Percentiles rank a stretch among this genome's conserved stretches.
phyloP scores from a whole-genome alignment of 2,113 vertebrate genomes.

The Nipponia nippon region DNA sequence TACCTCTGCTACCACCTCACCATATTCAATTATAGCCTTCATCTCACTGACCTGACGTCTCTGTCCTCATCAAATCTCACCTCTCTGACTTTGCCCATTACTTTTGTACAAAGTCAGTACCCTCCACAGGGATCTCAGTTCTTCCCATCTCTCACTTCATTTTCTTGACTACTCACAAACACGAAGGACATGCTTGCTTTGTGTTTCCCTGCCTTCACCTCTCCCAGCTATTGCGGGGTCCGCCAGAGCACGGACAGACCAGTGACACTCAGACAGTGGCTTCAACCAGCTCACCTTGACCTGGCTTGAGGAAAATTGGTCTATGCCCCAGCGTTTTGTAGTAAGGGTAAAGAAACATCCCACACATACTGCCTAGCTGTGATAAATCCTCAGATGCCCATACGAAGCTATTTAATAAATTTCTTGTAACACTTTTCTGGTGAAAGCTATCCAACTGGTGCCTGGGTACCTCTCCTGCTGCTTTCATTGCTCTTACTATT shows the following conservation, averaged over 20 bases:
- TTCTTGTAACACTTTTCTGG: not conserved
- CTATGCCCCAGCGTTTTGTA: not conserved
- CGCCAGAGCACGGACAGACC: not conserved
- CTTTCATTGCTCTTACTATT: not conserved
- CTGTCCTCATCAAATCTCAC: slow-evolving; percentile 61
- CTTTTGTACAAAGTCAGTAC: not conserved
- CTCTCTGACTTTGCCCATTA: slow-evolving; percentile 52
- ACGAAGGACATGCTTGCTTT: not conserved
- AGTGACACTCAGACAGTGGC: not conserved
- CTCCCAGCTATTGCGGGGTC: not conserved
- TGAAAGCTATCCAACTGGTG: not conserved
- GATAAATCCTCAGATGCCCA: not conserved
- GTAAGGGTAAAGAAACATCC: not conserved
- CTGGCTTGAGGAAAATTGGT: not conserved
- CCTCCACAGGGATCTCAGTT: not conserved
- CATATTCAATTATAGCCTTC: slow-evolving; percentile 47
- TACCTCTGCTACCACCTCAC: slow-evolving; percentile 47
- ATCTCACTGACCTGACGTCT: slow-evolving; percentile 23
- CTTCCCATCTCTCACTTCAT: not conserved
- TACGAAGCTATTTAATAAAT: not conserved
- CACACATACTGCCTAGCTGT: not conserved
- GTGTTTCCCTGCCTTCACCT: not conserved
- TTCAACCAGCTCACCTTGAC: not conserved
- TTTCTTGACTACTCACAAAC: not conserved
- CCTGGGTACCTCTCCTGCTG: not conserved